Percentiles rank a stretch among this genome's conserved stretches.
phyloP scores from a whole-genome alignment of 92 coral and sea anemone species.

The Palythoa grandiflora region DNA sequence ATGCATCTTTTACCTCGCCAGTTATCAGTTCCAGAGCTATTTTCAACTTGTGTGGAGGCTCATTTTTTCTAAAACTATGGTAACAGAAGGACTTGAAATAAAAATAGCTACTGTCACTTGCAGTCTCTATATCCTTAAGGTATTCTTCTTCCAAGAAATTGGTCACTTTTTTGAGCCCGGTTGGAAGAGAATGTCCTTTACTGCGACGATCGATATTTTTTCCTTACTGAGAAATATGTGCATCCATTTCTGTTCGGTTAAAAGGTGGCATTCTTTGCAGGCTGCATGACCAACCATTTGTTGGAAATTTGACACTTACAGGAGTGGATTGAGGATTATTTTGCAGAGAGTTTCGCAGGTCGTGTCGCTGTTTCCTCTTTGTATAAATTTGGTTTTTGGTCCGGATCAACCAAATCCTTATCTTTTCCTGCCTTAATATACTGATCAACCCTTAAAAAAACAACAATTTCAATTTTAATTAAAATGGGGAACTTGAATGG shows the following conservation, averaged over 20 bases:
- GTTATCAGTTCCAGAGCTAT: conserved; percentile 63
- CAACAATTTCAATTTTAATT: conserved; percentile 1
- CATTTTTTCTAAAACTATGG: conserved; percentile 65
- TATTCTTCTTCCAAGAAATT: conserved; percentile 57
- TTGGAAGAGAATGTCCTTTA: neutral
- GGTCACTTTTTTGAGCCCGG: conserved; percentile 44
- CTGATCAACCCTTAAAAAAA: conserved; percentile 4
- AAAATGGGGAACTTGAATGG: too few relatives aligned
- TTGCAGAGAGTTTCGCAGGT: neutral
- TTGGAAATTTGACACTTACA: conserved; percentile 34
- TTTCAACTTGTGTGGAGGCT: conserved; percentile 59
- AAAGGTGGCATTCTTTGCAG: conserved; percentile 22
- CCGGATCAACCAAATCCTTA: conserved; percentile 7
- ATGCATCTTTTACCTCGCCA: conserved; percentile 60
- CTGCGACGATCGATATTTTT: conserved; percentile 25
- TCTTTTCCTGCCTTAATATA: conserved; percentile 25
- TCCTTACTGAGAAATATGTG: conserved; percentile 24
- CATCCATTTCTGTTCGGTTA: conserved; percentile 33
- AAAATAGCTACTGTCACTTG: conserved; percentile 46
- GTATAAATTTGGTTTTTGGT: conserved; percentile 4
- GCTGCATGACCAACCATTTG: conserved; percentile 37
- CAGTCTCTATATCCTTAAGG: conserved; percentile 35
- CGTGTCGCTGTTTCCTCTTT: conserved; percentile 6
- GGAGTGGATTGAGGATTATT: conserved; percentile 1
- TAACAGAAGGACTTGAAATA: conserved; percentile 59